Evolutionary conservation across 2,888 invertebrate genomes (phyloP), one percentile per base, ranked within the genome.

Genomic region (Gymnoscelis rufifasciata): DNA sequence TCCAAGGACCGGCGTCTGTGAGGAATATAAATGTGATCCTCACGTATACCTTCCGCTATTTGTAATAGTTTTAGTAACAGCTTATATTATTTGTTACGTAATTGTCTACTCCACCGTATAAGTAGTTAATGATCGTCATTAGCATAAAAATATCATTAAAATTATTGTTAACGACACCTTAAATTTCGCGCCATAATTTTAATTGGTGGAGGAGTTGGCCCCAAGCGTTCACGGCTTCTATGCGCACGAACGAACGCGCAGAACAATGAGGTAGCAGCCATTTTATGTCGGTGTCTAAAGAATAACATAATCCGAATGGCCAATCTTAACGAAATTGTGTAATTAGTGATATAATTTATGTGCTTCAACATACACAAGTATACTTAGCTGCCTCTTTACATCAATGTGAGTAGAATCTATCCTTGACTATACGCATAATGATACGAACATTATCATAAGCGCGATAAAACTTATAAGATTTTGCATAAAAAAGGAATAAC

Each of bases 231-330:
- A 79, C 83, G 88, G 88, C 88, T 88, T 89, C 83, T 88, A 83
- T 88, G 88, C 88, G 88, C 88, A 88, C 87, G 87, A 87, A 84
- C 88, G 84, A 88, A 78, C 88, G 88, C 88, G 88, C 88, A 89
- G 87, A 87, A 88, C 88, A 88, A 88, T 88, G 88, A 88, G 88
- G 86, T 87, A 88, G 87, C 88, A 86, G 88, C 88, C 88, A 89
- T 89, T 88, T 89, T 89, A 89, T 88, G 80, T 88, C 86, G 86
- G 87, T 88, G 88, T 81, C 82, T 82, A 87, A 58, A 87, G 86
- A 87, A 88, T 88, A 88, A 88, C 87, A 87, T 88, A 84, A 87
- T 88, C 84, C 88, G 87, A 88, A 89, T 89, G 88, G 87, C 88
- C 87, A 88, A 88, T 88, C 83, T 87, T 87, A 81, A 77, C 80